A percentile compares a stretch with the other conserved stretches of the same genome.
These are phyloP conservation scores for Tragelaphus buxtoni DNA, from an alignment of 2,113 vertebrate species.

Conservation along the genomic window DNA sequence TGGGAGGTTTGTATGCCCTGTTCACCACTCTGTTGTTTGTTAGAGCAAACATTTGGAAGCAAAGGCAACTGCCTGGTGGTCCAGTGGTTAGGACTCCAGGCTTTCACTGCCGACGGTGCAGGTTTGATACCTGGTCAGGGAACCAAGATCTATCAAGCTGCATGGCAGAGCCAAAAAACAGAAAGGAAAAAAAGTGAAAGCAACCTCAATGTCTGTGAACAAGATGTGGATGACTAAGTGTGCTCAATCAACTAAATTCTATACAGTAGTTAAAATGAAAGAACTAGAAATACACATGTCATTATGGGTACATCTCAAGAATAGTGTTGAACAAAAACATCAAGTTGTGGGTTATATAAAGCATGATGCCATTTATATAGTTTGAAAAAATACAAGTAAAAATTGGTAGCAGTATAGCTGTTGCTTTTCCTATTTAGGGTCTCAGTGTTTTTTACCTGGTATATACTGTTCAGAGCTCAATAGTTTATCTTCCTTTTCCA, in stretches of 20 bases:
- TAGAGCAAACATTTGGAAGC: not conserved
- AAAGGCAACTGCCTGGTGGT: not conserved
- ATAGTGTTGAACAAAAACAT: not conserved
- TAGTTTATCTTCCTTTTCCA: not conserved
- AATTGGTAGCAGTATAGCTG: not conserved
- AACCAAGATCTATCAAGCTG: not conserved
- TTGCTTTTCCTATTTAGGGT: not conserved
- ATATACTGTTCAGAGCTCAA: not conserved
- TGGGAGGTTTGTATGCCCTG: not conserved
- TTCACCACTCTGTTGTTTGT: not conserved
- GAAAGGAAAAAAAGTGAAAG: not conserved
- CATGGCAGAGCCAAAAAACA: not conserved
- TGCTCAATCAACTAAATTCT: not conserved
- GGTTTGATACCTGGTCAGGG: not conserved
- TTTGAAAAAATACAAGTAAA: not conserved
- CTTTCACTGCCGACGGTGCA: not conserved
- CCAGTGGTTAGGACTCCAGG: not conserved
- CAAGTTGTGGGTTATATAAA: not conserved
- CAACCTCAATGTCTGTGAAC: not conserved
- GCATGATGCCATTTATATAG: not conserved
- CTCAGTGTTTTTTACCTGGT: not conserved
- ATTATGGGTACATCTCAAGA: not conserved
- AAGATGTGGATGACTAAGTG: not conserved
- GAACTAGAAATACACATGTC: not conserved
- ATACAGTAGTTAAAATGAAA: not conserved